phyloP scores from a whole-genome alignment of 2,113 vertebrate species.

The Bubo bubo region DNA sequence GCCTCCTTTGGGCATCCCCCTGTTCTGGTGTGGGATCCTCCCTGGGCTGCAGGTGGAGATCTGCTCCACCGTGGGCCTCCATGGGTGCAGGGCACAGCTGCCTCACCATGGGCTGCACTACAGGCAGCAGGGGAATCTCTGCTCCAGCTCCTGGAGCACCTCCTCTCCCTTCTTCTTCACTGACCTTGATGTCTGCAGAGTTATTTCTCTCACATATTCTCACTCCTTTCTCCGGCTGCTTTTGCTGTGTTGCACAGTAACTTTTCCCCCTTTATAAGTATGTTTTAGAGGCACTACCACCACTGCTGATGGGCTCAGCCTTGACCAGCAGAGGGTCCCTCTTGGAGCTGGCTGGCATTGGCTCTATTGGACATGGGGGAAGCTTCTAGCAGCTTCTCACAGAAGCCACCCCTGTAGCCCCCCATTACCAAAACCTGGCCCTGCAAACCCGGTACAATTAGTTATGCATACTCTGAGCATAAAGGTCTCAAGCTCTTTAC shows the following conservation, averaged over 20 bases:
- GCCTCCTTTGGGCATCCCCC: background rate
- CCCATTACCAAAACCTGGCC: background rate
- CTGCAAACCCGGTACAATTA: background rate
- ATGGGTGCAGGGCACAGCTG: background rate
- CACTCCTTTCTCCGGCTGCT: background rate
- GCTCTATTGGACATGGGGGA: background rate
- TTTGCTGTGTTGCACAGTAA: background rate
- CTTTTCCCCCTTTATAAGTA: background rate
- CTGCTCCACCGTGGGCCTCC: no score
- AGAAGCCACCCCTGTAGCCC: background rate
- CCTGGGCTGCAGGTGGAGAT: background rate
- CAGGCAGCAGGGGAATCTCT: background rate
- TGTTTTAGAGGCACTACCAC: background rate
- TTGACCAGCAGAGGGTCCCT: background rate
- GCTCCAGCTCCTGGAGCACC: background rate
- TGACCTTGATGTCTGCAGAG: background rate
- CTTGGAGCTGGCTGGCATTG: background rate
- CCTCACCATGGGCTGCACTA: background rate
- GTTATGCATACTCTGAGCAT: background rate
- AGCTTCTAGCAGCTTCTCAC: background rate
- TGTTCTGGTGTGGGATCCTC: background rate
- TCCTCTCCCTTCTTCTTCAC: background rate
- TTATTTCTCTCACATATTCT: background rate
- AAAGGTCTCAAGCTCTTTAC: background rate
- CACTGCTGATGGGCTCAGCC: background rate